phyloP scores from a whole-genome alignment of 2,888 invertebrate genomes.

The Hydrotaea cyrtoneurina region DNA sequence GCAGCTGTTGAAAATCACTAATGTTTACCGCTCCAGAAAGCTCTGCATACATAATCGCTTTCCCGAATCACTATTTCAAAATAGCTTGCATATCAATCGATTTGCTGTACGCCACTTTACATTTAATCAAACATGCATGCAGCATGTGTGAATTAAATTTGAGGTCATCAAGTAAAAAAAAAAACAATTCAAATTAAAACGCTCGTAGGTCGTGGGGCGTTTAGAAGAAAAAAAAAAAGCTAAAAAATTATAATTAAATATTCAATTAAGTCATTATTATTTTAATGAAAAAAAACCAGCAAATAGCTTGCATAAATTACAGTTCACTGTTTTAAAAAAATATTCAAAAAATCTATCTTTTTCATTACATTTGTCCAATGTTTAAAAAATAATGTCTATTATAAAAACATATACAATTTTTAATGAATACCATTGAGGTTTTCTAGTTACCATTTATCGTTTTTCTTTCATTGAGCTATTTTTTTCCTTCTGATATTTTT shows the following conservation, averaged over 20 bases:
- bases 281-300: not conserved
- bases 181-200: too few relatives aligned
- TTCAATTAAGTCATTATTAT: not conserved
- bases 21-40: too few relatives aligned
- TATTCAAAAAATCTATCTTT: not conserved
- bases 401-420: not conserved
- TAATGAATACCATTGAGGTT: not conserved
- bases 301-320: not conserved
- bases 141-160: too few relatives aligned
- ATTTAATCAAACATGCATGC: too few relatives aligned
- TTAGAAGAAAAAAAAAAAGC: too few relatives aligned
- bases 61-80: too few relatives aligned
- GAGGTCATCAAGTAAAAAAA: too few relatives aligned
- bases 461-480: not conserved
- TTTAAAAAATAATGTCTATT: conserved; percentile 39
- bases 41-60: too few relatives aligned
- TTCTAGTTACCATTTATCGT: not conserved
- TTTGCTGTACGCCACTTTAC: too few relatives aligned
- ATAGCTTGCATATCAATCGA: too few relatives aligned
- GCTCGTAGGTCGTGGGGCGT: too few relatives aligned
- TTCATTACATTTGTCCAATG: not conserved
- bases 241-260: not conserved
- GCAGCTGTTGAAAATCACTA: too few relatives aligned
- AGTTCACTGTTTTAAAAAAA: not conserved
- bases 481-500: not conserved